Evolutionary conservation across 1,140 invertebrate species (phyloP).

Genomic region (Drosophila ananassae): DNA sequence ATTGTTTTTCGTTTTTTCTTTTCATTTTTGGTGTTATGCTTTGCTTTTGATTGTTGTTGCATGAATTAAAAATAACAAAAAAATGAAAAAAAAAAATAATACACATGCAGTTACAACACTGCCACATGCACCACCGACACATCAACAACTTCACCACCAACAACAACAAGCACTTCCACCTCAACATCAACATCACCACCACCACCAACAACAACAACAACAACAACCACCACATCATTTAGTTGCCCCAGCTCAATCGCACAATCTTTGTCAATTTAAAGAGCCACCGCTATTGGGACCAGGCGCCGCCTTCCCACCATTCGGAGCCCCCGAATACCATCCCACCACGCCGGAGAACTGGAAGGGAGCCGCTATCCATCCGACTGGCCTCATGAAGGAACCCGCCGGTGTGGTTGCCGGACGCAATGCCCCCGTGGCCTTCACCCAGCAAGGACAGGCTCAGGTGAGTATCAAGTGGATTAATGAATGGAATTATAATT

Average conservation of each 20-base stretch:
- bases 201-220: constrained; percentile 52
- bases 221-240: constrained; percentile 71
- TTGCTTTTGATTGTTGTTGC: constrained; percentile 66
- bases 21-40: constrained; percentile 38
- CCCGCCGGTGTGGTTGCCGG: constrained; percentile 78
- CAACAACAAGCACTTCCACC: constrained; percentile 30
- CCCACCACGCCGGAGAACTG: constrained; percentile 83
- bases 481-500: constrained; percentile 15
- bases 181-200: constrained; percentile 44
- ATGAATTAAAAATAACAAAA: constrained; percentile 47
- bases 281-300: constrained; percentile 84
- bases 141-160: constrained; percentile 47
- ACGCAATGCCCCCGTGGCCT: constrained; percentile 81
- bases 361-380: constrained; percentile 81
- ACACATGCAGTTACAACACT: constrained; percentile 63
- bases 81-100: constrained; percentile 42
- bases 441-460: constrained; percentile 78
- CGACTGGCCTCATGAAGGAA: constrained; percentile 83
- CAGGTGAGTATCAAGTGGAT: constrained; percentile 64
- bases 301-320: constrained; percentile 80
- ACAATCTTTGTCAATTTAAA: constrained; percentile 84
- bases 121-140: constrained; percentile 38
- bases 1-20: constrained; percentile 44
- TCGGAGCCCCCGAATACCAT: constrained; percentile 83
- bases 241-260: constrained; percentile 77